Percentiles rank a stretch among this genome's conserved stretches.
These are phyloP conservation scores for Sebastes schlegelii DNA, from an alignment of 2,113 vertebrate genomes.

Conservation along the genomic window DNA sequence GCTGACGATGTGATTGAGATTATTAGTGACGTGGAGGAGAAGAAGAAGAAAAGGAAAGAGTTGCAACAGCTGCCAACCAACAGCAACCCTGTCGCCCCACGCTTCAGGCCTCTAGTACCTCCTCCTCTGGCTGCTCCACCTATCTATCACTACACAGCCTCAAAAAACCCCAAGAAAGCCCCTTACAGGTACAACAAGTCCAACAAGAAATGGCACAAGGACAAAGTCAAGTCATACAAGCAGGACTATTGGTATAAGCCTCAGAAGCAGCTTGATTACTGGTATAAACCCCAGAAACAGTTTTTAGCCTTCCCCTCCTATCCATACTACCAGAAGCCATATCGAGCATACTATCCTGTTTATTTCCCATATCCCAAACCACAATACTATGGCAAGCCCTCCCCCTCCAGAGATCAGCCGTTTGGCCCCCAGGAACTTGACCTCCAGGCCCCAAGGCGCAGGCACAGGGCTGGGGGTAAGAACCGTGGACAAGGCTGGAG, in stretches of 20 bases:
- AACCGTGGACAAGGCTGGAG: conserved; percentile 81
- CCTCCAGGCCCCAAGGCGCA: conserved; percentile 78
- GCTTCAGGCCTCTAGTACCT: conserved; percentile 82
- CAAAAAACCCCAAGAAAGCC: conserved; percentile 80
- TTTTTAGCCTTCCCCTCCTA: conserved; percentile 88
- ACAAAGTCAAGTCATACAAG: conserved; percentile 82
- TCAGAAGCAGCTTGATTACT: conserved; percentile 84
- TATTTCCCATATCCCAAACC: conserved; percentile 85
- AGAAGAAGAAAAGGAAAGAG: conserved; percentile 89
- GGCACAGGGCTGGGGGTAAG: conserved; percentile 80
- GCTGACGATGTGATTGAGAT: conserved; percentile 94
- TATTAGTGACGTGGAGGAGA: conserved; percentile 92
- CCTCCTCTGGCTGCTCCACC: conserved; percentile 79
- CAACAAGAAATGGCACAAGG: conserved; percentile 86
- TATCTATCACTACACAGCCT: conserved; percentile 80
- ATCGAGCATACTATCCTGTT: conserved; percentile 87
- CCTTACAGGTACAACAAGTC: conserved; percentile 78
- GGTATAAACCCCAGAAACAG: conserved; percentile 86
- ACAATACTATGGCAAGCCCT: conserved; percentile 81
- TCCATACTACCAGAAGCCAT: conserved; percentile 87
- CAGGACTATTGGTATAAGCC: conserved; percentile 85
- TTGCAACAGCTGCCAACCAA: conserved; percentile 77
- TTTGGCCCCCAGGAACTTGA: conserved; percentile 83
- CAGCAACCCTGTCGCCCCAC: conserved; percentile 65
- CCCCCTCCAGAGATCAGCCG: conserved; percentile 86